Percentiles rank a stretch among this genome's conserved stretches.
These are phyloP conservation scores for Heterodera filipjevi DNA, from an alignment of 2,888 invertebrate genomes.

Conservation along the genomic window DNA sequence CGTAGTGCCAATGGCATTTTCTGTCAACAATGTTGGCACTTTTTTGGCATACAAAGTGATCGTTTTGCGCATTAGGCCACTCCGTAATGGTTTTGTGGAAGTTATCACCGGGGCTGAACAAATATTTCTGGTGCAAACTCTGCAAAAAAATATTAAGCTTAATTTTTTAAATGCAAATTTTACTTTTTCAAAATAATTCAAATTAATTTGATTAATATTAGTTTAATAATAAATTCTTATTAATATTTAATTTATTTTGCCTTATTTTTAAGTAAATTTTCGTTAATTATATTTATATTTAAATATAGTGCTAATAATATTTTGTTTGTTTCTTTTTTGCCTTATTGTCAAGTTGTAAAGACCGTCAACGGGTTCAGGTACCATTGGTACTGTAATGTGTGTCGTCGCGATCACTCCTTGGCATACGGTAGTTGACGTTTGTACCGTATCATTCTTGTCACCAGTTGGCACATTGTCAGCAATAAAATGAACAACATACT, in stretches of 20 bases:
- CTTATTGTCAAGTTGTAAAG: neutral
- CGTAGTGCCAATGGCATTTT: neutral
- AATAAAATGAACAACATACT: slow-evolving; percentile 26
- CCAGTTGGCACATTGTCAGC: neutral
- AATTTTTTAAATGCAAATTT: neutral
- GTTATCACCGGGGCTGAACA: slow-evolving; percentile 35
- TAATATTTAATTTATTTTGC: too few species aligned
- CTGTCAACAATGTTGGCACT: neutral
- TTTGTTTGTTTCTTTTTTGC: neutral
- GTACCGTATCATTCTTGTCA: neutral
- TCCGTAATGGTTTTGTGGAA: slow-evolving; percentile 29
- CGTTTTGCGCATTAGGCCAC: slow-evolving; percentile 2
- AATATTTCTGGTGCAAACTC: slow-evolving; percentile 33
- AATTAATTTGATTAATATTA: too few species aligned
- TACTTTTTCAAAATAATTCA: too few species aligned
- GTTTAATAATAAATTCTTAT: too few species aligned
- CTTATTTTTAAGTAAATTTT: too few species aligned
- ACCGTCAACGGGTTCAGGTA: neutral
- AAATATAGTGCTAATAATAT: too few species aligned
- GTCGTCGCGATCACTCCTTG: neutral
- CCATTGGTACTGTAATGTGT: neutral
- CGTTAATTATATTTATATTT: too few species aligned
- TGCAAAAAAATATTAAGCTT: neutral
- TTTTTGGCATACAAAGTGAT: slow-evolving; percentile 18
- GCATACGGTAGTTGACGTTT: neutral